phyloP scores from a whole-genome alignment of 2,113 vertebrate species.

The Porphyrio hochstetteri region DNA sequence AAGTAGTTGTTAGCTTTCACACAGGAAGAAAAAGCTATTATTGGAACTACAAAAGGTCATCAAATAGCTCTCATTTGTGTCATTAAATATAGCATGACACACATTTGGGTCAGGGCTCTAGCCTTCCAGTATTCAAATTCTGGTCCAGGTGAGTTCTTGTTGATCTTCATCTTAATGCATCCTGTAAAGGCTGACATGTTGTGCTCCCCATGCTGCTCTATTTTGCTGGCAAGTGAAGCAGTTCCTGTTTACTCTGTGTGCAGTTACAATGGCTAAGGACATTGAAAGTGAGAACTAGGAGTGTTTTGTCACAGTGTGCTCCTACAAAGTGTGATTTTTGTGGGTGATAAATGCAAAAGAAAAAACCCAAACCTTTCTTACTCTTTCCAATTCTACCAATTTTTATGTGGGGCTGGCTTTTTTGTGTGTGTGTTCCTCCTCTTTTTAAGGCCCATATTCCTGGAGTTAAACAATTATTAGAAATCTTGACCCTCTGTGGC shows the following conservation, averaged over 20 bases:
- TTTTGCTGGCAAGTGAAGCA: neutral
- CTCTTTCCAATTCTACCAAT: neutral
- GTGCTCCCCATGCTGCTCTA: neutral
- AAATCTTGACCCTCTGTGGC: neutral
- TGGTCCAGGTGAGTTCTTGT: neutral
- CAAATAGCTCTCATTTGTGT: neutral
- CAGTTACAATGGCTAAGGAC: neutral
- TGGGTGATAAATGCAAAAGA: neutral
- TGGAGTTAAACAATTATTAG: neutral
- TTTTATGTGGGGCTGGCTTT: neutral
- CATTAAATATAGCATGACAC: neutral
- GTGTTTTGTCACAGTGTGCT: neutral
- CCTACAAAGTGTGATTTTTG: neutral
- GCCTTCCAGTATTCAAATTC: neutral
- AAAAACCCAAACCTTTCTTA: neutral
- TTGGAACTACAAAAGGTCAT: neutral
- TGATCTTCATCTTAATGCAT: neutral
- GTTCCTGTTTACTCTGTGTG: neutral
- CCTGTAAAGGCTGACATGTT: neutral
- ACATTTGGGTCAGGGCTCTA: neutral
- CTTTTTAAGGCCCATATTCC: neutral
- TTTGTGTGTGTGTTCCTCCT: neutral
- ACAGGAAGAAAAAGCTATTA: neutral
- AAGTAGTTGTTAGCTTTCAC: neutral
- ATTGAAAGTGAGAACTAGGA: neutral